phyloP scores from a whole-genome alignment of 2,113 vertebrate species.

The Melanocharis versteri region DNA sequence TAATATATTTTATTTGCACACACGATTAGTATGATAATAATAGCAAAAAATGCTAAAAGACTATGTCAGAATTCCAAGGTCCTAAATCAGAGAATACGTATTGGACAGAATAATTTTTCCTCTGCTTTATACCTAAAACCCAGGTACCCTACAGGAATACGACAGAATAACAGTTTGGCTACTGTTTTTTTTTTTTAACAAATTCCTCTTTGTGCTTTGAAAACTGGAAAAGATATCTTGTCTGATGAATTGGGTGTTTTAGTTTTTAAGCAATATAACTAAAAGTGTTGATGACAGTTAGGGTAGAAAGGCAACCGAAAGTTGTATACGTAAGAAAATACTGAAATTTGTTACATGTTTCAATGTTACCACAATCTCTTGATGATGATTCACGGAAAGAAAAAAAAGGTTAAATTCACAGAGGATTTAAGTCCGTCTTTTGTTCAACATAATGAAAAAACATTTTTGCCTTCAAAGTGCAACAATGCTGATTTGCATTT shows the following conservation, averaged over 20 bases:
- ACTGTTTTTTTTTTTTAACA: not conserved
- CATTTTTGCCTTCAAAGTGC: not conserved
- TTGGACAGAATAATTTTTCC: not conserved
- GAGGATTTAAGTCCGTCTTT: not conserved
- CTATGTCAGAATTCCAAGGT: not conserved
- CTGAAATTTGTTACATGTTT: not conserved
- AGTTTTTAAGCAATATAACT: not conserved
- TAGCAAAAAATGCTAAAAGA: not conserved
- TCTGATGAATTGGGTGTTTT: not conserved
- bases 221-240: not conserved
- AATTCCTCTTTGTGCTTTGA: not conserved
- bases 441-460: not conserved
- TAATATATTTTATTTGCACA: not conserved
- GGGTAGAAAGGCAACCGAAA: not conserved
- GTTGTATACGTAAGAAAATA: not conserved
- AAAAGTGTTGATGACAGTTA: not conserved
- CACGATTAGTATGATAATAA: not conserved
- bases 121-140: not conserved
- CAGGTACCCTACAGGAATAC: not conserved
- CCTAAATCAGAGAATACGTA: not conserved
- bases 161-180: not conserved
- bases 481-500: not conserved
- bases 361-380: not conserved
- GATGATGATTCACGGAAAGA: not conserved
- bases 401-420: not conserved